These are phyloP conservation scores for Dicrurus megarhynchus DNA, from an alignment of 2,113 vertebrate species.

Conservation along the genomic window DNA sequence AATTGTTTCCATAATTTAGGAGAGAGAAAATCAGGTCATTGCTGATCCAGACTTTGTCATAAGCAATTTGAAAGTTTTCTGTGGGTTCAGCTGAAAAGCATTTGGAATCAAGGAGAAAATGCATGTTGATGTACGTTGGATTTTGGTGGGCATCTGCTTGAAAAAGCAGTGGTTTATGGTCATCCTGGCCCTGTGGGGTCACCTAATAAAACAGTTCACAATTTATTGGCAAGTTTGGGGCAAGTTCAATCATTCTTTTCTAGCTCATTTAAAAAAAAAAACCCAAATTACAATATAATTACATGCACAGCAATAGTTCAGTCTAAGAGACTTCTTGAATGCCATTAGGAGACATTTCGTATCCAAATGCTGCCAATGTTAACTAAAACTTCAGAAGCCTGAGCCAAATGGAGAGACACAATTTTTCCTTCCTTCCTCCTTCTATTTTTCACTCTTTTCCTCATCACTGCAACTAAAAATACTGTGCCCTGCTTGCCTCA, in stretches of 20 bases:
- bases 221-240: not conserved
- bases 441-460: constrained; percentile 46
- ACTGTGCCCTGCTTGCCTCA: constrained; percentile 9
- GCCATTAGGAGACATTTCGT: not conserved
- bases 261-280: not conserved
- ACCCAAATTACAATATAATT: not conserved
- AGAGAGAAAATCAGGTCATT: not conserved
- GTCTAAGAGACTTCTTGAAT: not conserved
- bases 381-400: constrained; percentile 7
- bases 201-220: not conserved
- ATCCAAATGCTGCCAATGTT: constrained; percentile 7
- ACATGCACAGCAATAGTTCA: not conserved
- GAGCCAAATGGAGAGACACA: not conserved
- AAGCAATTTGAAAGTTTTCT: not conserved
- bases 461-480: constrained; percentile 35
- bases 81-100: not conserved
- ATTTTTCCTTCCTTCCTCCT: constrained; percentile 38
- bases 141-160: not conserved
- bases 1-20: not conserved
- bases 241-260: not conserved
- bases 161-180: not conserved
- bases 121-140: not conserved
- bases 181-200: not conserved
- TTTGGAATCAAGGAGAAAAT: not conserved
- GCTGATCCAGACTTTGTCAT: not conserved